A percentile compares a stretch with the other conserved stretches of the same genome.
These are phyloP conservation scores for Brachypteracias leptosomus DNA, from an alignment of 2,113 vertebrate genomes.

Conservation along the genomic window DNA sequence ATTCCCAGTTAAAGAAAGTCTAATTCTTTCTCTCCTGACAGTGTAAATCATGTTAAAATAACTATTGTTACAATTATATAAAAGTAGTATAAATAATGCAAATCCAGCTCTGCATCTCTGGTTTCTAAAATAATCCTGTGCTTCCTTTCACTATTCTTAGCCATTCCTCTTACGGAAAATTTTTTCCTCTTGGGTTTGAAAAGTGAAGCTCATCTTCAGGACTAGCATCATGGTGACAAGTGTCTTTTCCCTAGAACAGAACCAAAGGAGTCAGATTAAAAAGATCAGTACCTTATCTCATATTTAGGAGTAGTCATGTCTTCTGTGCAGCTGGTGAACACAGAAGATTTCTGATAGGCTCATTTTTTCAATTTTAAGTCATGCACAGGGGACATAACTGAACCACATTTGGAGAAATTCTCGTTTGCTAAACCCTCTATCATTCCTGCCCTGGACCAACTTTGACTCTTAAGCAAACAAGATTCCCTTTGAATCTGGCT, in stretches of 20 bases:
- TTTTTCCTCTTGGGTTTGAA: background rate
- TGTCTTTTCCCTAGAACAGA: background rate
- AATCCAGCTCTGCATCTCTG: background rate
- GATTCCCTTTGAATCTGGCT: background rate
- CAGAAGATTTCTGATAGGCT: background rate
- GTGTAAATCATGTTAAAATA: background rate
- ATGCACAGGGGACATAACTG: background rate
- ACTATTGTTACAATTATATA: background rate
- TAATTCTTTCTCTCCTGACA: background rate
- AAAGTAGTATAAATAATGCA: background rate
- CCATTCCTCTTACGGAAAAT: background rate
- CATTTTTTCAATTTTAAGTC: background rate
- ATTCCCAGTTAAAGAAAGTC: background rate
- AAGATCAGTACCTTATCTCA: background rate
- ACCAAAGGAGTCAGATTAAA: background rate
- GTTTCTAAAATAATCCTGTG: background rate
- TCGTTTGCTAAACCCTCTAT: background rate
- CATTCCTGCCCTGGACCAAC: background rate
- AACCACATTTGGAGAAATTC: background rate
- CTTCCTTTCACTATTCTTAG: background rate
- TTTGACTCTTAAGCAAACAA: background rate
- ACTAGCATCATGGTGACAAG: background rate
- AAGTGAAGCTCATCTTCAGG: background rate
- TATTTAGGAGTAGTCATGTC: background rate
- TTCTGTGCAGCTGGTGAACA: background rate